Evolutionary conservation across 2,113 vertebrate genomes (phyloP).

Genomic region (Aphyosemion australe): DNA sequence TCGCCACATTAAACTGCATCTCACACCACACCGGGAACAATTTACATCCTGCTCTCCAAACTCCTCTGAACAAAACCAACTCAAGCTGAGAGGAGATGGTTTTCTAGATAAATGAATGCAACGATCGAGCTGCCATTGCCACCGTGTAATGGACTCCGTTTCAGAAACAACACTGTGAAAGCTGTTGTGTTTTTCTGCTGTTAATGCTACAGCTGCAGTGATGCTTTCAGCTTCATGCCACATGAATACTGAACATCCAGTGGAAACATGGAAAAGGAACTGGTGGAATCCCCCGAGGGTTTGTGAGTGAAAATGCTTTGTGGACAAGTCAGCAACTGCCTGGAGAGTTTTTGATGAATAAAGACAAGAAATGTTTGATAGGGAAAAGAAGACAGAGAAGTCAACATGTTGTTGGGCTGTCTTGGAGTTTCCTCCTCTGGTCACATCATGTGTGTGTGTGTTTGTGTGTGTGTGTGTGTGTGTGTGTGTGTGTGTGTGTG

Average conservation of each 20-base stretch:
- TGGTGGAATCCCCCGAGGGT: conserved; percentile 17
- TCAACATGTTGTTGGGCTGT: background rate
- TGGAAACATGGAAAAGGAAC: conserved; percentile 3
- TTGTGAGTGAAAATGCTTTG: conserved; percentile 12
- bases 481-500: no score
- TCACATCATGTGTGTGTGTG: conserved; percentile 10
- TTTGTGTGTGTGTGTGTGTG: no score
- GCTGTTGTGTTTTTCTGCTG: background rate
- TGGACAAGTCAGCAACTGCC: conserved; percentile 14
- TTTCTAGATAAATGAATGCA: background rate
- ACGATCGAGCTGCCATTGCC: conserved; percentile 16
- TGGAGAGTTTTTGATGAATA: conserved; percentile 17
- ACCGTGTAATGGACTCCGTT: conserved; percentile 12
- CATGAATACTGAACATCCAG: conserved; percentile 53
- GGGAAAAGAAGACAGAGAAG: conserved; percentile 12
- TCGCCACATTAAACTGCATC: conserved; percentile 8
- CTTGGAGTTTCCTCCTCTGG: conserved; percentile 9
- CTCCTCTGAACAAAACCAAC: conserved; percentile 12
- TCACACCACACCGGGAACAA: background rate
- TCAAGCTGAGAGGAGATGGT: conserved; percentile 2
- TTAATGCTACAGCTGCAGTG: conserved; percentile 47
- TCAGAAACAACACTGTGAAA: conserved; percentile 21
- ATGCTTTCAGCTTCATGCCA: conserved; percentile 34
- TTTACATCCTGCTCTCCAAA: background rate
- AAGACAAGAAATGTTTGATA: background rate